Base-by-base conservation (phyloP, 2,888 invertebrate species). In the Drosophila barbarae region DNA sequence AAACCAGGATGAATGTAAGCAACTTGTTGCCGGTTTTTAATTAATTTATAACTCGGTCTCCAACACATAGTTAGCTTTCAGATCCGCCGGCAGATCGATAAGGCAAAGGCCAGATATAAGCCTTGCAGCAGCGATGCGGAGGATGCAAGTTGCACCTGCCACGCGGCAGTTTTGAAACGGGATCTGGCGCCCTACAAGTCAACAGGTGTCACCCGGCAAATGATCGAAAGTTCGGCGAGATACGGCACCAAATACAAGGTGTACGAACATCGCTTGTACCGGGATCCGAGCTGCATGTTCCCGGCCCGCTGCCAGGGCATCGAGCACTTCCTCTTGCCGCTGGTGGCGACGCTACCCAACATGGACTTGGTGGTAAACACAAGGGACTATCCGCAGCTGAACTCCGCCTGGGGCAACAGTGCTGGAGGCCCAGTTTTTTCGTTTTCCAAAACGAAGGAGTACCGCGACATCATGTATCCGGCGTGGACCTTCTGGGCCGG, bases 401-500 rank as follows among this genome's bases (percentile, higher is more conserved):
- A 74, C 9, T 35, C 68, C 0, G 67, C 70, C 5, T 80, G 79
- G 69, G 50, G 65, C 0, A 61, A 58, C 7, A 42, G 63, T 4
- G 72, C 73, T 13, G 98, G 60, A 0, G 73, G 78, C 13, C 98
- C 98, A 13, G 93, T 98, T n/a, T 95, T 98, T 87, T 98, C 98
- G 3, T 99, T 99, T 88, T 98, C 98, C 88, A 98, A 98, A 74
- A 91, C 95, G 0, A 85, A 88, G 41, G 93, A 96, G 35, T 95
- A 96, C 89, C 91, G 92, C 88, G 99, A 99, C 87, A 96, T 99
- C 68, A 95, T 95, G 93, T 96, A 95, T 88, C 98, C 98, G 1
- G 96, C 98, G 0, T 99, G 98, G 98, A 94, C 97, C 39, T 99
- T 99, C 89, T 98, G 98, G 98, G 97, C 97, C 90, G 98, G 98